Base-by-base conservation (phyloP, 2,797 vertebrate species). In the Danio choprae region DNA sequence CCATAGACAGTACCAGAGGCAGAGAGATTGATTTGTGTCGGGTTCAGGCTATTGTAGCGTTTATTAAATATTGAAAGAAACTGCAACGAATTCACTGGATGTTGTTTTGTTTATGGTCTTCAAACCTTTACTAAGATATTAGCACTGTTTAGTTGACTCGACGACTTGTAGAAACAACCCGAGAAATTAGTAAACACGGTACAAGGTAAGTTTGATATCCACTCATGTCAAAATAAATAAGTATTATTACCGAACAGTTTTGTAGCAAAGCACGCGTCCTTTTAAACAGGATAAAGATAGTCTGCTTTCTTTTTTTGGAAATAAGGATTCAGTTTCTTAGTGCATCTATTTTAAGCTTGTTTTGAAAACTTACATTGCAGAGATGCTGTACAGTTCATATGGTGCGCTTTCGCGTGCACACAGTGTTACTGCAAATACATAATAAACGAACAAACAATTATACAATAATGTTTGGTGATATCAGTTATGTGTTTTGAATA, bases 1-100 rank as follows among this genome's bases (percentile, higher is more conserved):
- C 94, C 94, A 84, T 29, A 29, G n/a, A n/a, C n/a, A n/a, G 46
- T 7, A 18, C 44, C 36, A 4, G 51, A 68, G 50, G n/a, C n/a
- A n/a, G n/a, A n/a, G n/a, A 0, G 0, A 6, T 22, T 1, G 11
- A 56, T 46, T 64, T 60, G 43, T 9, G 20, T 62, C 46, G 44
- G 1, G 15, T 40, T 2, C 7, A 6, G n/a, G 20, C 18, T 4
- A 13, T 13, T 44, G 5, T 7, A 56, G 10, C 8, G 3, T 10
- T 29, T 7, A 12, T 15, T 12, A 5, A 58, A 72, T 38, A 43
- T 9, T 64, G 2, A 56, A 63, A 22, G 5, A 44, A 22, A 29
- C 59, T 64, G 29, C 44, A 63, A 71, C 1, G 53, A 2, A 38
- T 38, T 56, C 0, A 8, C 11, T 60, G 20, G 7, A 64, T 64